Evolutionary conservation across 2,113 vertebrate species (phyloP).

Genomic region (Cochlearius cochlearius): DNA sequence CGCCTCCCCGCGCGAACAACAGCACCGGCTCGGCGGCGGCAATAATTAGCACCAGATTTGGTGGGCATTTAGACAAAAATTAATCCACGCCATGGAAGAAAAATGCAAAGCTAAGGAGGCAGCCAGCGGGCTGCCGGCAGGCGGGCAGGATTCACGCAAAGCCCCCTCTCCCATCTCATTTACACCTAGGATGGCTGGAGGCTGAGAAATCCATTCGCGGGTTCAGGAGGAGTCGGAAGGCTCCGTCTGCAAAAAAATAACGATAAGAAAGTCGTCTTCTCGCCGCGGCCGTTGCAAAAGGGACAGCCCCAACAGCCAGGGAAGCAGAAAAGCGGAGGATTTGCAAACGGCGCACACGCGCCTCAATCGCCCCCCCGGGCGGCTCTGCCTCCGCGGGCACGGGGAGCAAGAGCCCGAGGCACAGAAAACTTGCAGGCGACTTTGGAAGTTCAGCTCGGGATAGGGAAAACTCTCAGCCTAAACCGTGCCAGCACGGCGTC

Average conservation of each 20-base stretch:
- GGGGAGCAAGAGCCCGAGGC: neutral
- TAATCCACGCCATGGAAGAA: neutral
- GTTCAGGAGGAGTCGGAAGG: slow-evolving; percentile 43
- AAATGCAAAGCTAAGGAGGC: neutral
- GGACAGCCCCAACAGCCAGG: neutral
- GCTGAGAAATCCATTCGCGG: slow-evolving; percentile 52
- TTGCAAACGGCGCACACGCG: rapidly evolving
- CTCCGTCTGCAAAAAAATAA: neutral
- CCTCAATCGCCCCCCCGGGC: rapidly evolving
- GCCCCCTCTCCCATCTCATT: slow-evolving; percentile 25
- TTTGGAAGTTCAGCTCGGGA: neutral
- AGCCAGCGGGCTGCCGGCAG: neutral
- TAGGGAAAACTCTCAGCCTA: neutral
- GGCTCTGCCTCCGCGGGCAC: neutral
- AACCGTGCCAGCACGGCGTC: rapidly evolving
- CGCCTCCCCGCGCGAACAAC: neutral
- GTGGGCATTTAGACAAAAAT: neutral
- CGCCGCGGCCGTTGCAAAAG: neutral
- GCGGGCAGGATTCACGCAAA: neutral
- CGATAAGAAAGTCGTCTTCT: neutral
- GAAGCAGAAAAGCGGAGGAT: neutral
- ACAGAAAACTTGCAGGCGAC: neutral
- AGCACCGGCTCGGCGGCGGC: neutral
- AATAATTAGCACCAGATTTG: neutral
- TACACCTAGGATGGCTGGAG: slow-evolving; percentile 20